These are phyloP conservation scores for Centropus bengalensis DNA, from an alignment of 2,113 vertebrate genomes.

Conservation along the genomic window DNA sequence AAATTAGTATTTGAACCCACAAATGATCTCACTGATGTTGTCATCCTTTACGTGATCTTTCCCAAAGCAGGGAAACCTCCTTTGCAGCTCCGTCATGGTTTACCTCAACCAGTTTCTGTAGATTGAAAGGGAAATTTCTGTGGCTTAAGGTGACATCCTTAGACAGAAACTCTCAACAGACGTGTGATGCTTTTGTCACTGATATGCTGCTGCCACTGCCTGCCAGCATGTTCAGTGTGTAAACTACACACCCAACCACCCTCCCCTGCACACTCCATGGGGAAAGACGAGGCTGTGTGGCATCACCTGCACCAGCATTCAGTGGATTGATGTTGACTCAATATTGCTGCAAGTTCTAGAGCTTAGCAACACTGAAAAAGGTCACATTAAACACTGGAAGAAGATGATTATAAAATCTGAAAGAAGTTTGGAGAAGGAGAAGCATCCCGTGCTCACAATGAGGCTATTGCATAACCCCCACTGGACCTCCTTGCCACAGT, in stretches of 20 bases:
- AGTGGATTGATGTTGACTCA: background rate
- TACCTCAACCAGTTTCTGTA: background rate
- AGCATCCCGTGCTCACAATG: background rate
- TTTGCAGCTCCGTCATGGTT: background rate
- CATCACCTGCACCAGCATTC: background rate
- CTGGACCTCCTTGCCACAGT: background rate
- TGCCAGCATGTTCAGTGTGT: rapidly evolving
- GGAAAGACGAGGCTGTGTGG: background rate
- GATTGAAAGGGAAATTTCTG: background rate
- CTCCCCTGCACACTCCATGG: rapidly evolving
- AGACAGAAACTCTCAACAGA: background rate
- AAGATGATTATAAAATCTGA: background rate
- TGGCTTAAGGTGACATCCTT: background rate
- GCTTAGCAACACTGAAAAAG: background rate
- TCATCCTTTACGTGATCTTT: background rate
- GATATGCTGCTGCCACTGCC: background rate
- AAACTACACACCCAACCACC: background rate
- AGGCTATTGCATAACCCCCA: rapidly evolving
- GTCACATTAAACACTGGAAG: background rate
- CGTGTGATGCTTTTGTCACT: background rate
- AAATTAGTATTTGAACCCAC: background rate
- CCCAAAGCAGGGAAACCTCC: background rate
- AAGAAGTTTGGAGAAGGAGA: background rate
- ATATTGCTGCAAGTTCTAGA: background rate
- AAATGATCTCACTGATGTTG: background rate